Evolutionary conservation across 2,797 vertebrate genomes (phyloP).

Genomic region (Sebastes ruberrimus): DNA sequence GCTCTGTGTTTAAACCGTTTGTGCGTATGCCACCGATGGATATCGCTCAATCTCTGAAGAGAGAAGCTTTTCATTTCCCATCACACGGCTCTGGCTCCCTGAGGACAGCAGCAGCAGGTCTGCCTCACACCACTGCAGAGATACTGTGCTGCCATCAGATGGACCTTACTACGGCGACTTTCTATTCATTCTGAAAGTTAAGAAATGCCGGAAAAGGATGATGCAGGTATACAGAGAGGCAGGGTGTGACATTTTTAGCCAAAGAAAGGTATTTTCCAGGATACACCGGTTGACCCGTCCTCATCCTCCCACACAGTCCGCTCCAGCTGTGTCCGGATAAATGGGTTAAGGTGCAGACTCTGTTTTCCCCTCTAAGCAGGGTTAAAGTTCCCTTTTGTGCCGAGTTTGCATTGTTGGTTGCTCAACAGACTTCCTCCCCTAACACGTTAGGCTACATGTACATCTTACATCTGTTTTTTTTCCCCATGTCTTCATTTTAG

Average conservation of each 20-base stretch:
- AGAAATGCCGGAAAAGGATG: neutral
- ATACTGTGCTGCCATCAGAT: conserved; percentile 5
- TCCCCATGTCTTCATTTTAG: neutral
- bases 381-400: conserved; percentile 73
- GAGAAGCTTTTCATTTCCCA: conserved; percentile 34
- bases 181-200: conserved; percentile 2
- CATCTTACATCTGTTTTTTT: neutral
- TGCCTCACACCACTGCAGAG: conserved; percentile 12
- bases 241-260: neutral
- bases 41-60: conserved; percentile 13
- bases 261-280: conserved; percentile 20
- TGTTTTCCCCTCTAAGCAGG: conserved; percentile 24
- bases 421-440: conserved; percentile 33
- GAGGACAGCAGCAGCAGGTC: conserved; percentile 5
- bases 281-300: neutral
- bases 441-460: neutral
- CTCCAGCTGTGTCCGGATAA: conserved; percentile 48
- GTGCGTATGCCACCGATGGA: neutral
- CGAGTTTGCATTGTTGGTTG: conserved; percentile 41
- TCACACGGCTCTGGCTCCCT: conserved; percentile 15
- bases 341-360: conserved; percentile 55
- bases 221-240: neutral
- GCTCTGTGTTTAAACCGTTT: conserved; percentile 1
- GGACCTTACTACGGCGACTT: neutral
- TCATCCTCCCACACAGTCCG: conserved; percentile 12